These are phyloP conservation scores for Myrmecophaga tridactyla DNA, from an alignment of 2,113 vertebrate species.

Conservation along the genomic window DNA sequence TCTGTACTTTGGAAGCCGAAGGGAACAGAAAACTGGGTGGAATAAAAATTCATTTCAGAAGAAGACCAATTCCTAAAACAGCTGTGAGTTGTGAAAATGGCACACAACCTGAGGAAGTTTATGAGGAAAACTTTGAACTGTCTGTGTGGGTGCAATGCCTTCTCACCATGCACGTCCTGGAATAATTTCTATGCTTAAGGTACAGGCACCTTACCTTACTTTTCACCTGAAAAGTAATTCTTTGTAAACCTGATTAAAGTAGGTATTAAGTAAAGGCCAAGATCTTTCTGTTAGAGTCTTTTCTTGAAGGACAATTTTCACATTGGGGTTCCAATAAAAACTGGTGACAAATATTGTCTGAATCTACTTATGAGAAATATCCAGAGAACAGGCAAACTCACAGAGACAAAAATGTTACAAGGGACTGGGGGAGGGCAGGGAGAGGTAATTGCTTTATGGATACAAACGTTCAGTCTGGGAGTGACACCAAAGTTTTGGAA, in stretches of 20 bases:
- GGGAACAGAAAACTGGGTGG: not conserved
- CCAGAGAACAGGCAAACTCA: too few species aligned
- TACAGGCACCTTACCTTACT: too few species aligned
- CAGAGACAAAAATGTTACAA: too few species aligned
- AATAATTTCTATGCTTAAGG: not conserved
- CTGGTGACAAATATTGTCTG: too few species aligned
- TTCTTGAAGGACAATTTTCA: not conserved
- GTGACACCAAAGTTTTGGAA: too few species aligned
- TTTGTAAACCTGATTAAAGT: not conserved
- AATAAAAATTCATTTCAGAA: not conserved
- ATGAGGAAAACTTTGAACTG: not conserved
- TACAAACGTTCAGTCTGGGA: too few species aligned
- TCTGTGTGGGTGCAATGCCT: fast-evolving
- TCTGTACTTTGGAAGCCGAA: not conserved
- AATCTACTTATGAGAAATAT: too few species aligned
- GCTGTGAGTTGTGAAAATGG: not conserved
- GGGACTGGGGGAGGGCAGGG: too few species aligned
- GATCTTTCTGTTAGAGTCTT: not conserved
- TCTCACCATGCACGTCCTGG: fast-evolving
- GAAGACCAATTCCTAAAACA: too few species aligned
- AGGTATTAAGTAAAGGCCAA: not conserved
- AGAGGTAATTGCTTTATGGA: too few species aligned
- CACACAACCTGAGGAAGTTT: fast-evolving
- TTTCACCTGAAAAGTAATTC: not conserved
- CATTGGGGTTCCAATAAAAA: not conserved